Evolutionary conservation across 2,888 invertebrate species (phyloP).

Genomic region (Panorpa germanica): DNA sequence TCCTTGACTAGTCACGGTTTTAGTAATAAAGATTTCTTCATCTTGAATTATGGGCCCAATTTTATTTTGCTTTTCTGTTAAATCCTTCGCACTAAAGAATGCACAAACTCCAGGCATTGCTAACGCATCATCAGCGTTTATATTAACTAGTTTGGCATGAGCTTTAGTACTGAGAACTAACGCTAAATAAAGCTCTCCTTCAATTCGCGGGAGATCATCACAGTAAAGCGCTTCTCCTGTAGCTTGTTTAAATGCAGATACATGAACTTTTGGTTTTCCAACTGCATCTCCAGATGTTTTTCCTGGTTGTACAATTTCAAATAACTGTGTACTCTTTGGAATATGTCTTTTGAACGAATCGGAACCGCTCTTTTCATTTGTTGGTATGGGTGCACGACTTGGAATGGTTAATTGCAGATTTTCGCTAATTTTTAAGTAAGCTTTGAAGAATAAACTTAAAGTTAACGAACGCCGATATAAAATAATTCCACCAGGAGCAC

Average conservation of each 20-base stretch:
- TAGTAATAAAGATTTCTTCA: constrained; percentile 55
- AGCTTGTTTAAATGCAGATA: constrained; percentile 62
- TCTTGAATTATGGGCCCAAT: constrained; percentile 49
- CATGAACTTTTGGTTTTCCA: constrained; percentile 54
- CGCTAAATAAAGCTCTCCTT: constrained; percentile 53
- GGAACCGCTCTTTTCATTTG: constrained; percentile 32
- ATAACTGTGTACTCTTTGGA: constrained; percentile 55
- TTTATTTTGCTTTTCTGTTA: constrained; percentile 37
- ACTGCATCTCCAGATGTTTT: constrained; percentile 41
- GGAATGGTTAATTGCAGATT: constrained; percentile 19
- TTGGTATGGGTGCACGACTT: constrained; percentile 20
- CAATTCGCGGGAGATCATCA: constrained; percentile 55
- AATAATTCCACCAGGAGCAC: constrained; percentile 51
- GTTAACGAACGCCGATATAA: constrained; percentile 43
- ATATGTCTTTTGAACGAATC: constrained; percentile 33
- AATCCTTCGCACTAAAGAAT: constrained; percentile 51
- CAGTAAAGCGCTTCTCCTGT: constrained; percentile 73
- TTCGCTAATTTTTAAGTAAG: constrained; percentile 23
- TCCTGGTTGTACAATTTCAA: constrained; percentile 27
- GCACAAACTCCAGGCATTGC: constrained; percentile 51
- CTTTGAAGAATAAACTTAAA: constrained; percentile 30
- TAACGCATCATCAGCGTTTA: constrained; percentile 52
- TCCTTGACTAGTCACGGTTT: constrained; percentile 52
- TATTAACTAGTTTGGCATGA: constrained; percentile 49
- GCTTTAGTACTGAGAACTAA: constrained; percentile 56